phyloP scores from a whole-genome alignment of 2,888 invertebrate species.

The Drosophila mimica region DNA sequence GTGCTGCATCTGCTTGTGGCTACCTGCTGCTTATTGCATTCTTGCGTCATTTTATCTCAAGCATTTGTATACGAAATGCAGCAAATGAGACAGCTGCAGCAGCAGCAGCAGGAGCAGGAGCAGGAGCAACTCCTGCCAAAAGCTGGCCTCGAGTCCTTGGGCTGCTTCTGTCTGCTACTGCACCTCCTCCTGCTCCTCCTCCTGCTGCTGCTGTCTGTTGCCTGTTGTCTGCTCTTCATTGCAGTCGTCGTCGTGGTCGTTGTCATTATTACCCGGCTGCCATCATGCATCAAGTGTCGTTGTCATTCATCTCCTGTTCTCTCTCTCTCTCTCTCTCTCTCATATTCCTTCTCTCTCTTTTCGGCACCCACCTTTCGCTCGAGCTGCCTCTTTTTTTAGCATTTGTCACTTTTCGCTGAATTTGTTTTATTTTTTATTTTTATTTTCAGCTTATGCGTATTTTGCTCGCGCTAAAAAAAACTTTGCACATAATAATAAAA shows the following conservation, averaged over 20 bases:
- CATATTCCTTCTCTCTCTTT: not conserved
- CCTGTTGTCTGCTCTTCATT: slow-evolving; percentile 51
- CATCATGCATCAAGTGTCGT: slow-evolving; percentile 80
- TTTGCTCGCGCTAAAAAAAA: slow-evolving; percentile 50
- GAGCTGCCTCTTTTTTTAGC: slow-evolving; percentile 19
- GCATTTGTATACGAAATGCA: slow-evolving; percentile 76
- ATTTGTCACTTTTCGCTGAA: slow-evolving; percentile 58
- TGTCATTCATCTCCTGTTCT: slow-evolving; percentile 56
- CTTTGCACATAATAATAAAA: slow-evolving; percentile 79
- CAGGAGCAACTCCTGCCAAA: slow-evolving; percentile 16
- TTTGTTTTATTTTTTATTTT: slow-evolving; percentile 57
- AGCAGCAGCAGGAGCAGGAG: not conserved
- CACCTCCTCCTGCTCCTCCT: slow-evolving; percentile 17
- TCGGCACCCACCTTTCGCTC: slow-evolving; percentile 20
- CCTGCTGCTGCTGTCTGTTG: slow-evolving; percentile 21
- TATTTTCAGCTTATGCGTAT: slow-evolving; percentile 19
- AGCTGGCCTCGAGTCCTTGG: slow-evolving; percentile 47
- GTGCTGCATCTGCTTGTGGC: slow-evolving; percentile 44
- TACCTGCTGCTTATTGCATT: slow-evolving; percentile 66
- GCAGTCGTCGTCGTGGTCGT: slow-evolving; percentile 58
- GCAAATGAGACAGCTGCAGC: slow-evolving; percentile 58
- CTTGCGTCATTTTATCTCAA: slow-evolving; percentile 68
- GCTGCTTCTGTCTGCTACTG: slow-evolving; percentile 29
- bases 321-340: not conserved
- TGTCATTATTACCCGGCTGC: slow-evolving; percentile 79